Conservation (phyloP, 2,888 invertebrate genomes). For the Norana najaformis region DNA sequence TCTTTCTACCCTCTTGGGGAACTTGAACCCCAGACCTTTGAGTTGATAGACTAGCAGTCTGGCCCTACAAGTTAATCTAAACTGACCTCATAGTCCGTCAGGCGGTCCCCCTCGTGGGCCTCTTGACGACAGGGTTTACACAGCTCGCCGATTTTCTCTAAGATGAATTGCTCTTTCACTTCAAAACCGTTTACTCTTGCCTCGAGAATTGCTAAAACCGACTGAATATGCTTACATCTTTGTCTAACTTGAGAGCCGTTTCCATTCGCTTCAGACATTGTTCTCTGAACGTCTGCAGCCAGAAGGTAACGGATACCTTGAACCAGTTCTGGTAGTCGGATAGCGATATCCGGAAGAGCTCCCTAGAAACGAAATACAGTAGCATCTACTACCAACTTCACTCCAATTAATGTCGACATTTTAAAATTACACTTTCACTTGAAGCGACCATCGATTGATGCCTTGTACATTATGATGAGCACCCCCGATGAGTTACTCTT, state of each 20-base stretch:
- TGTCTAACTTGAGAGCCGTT: constrained; percentile 57
- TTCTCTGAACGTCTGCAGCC: constrained; percentile 57
- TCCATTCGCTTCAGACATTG: constrained; percentile 54
- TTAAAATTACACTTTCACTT: too few relatives aligned
- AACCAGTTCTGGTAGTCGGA: constrained; percentile 57
- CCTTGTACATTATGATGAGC: too few relatives aligned
- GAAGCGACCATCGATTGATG: too few relatives aligned
- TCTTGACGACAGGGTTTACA: background rate
- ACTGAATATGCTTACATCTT: constrained; percentile 49
- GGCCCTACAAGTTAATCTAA: background rate
- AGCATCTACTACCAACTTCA: background rate
- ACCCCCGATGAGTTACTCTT: too few relatives aligned
- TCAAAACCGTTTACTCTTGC: constrained; percentile 37
- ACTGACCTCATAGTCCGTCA: constrained; percentile 6
- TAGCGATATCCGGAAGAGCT: constrained; percentile 51
- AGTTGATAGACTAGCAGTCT: too few relatives aligned
- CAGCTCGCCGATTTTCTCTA: constrained; percentile 40
- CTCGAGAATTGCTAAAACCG: constrained; percentile 45
- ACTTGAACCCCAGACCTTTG: too few relatives aligned
- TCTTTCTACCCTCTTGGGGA: too few relatives aligned
- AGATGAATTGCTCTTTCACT: background rate
- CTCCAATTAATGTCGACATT: background rate
- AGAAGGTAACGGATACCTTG: constrained; percentile 54
- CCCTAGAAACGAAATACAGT: constrained; percentile 48
- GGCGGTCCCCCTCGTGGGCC: background rate